Conservation (phyloP, 2,888 invertebrate genomes). For the Chrysina gloriosa region DNA sequence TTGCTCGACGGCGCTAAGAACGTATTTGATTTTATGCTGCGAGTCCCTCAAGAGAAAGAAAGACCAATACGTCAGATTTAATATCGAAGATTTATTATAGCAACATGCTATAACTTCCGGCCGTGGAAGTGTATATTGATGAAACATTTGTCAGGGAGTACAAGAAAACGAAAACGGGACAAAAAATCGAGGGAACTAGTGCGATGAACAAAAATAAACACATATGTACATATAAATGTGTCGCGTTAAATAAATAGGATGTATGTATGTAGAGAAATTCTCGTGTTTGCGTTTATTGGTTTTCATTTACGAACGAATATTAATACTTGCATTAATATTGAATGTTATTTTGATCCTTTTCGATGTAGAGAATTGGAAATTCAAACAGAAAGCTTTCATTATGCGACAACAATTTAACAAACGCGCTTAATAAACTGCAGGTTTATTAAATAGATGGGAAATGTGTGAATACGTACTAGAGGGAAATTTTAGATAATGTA, state of each 20-base stretch:
- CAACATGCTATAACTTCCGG: conserved; percentile 2
- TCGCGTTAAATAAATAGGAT: not conserved
- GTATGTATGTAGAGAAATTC: too few species aligned
- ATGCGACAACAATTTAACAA: too few species aligned
- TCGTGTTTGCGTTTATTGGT: not conserved
- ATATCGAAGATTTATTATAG: conserved; percentile 34
- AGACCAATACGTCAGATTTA: conserved; percentile 34
- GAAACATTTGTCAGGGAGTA: conserved; percentile 26
- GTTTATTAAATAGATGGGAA: too few species aligned
- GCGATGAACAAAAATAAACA: conserved; percentile 16
- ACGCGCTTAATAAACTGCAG: too few species aligned
- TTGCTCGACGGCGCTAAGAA: conserved; percentile 18
- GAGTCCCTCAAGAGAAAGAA: conserved; percentile 19
- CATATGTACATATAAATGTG: not conserved
- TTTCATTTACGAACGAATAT: not conserved
- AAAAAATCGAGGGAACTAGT: not conserved
- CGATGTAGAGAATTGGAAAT: not conserved
- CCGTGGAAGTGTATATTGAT: conserved; percentile 17
- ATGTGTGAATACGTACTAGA: too few species aligned
- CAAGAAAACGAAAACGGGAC: not conserved
- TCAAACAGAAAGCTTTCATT: too few species aligned
- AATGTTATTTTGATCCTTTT: not conserved
- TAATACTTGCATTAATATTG: not conserved
- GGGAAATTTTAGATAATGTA: too few species aligned
- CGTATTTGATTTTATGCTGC: conserved; percentile 33